Percentiles rank a stretch among this genome's conserved stretches.
Conservation (phyloP, 2,888 invertebrate genomes). For the Euclidia mi region DNA sequence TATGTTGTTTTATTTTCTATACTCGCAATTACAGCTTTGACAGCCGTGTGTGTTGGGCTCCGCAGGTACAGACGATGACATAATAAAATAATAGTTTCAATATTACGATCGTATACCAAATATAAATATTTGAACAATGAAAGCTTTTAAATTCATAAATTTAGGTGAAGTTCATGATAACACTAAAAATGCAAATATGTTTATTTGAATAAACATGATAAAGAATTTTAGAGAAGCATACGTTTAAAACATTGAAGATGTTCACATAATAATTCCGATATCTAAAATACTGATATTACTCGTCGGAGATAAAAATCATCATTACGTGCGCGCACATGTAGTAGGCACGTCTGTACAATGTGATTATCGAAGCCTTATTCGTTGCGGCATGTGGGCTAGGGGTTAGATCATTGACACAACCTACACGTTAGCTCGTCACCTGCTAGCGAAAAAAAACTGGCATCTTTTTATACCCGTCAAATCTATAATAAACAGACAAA, state of each 20-base stretch:
- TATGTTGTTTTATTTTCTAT: conserved; percentile 78
- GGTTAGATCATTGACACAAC: conserved; percentile 89
- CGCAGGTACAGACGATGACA: conserved; percentile 74
- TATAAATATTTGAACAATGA: not conserved
- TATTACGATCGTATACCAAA: not conserved
- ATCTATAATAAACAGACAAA: conserved; percentile 77
- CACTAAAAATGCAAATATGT: conserved; percentile 3
- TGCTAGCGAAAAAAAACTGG: conserved; percentile 80
- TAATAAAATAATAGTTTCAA: conserved; percentile 52
- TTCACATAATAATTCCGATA: conserved; percentile 20
- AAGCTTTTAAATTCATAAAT: not conserved
- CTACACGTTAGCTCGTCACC: conserved; percentile 87
- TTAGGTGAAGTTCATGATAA: no score
- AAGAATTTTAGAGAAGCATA: no score
- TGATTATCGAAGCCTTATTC: conserved; percentile 88
- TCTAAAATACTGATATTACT: conserved; percentile 42
- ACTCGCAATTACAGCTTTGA: conserved; percentile 88
- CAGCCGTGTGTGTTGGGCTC: conserved; percentile 73
- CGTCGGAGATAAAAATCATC: conserved; percentile 61
- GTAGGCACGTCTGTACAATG: conserved; percentile 72
- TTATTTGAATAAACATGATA: not conserved
- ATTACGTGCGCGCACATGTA: conserved; percentile 57
- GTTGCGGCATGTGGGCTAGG: conserved; percentile 88
- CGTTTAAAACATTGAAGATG: conserved; percentile 27
- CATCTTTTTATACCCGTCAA: conserved; percentile 75